Conservation (phyloP, 2,888 invertebrate genomes). For the Plusia festucae region DNA sequence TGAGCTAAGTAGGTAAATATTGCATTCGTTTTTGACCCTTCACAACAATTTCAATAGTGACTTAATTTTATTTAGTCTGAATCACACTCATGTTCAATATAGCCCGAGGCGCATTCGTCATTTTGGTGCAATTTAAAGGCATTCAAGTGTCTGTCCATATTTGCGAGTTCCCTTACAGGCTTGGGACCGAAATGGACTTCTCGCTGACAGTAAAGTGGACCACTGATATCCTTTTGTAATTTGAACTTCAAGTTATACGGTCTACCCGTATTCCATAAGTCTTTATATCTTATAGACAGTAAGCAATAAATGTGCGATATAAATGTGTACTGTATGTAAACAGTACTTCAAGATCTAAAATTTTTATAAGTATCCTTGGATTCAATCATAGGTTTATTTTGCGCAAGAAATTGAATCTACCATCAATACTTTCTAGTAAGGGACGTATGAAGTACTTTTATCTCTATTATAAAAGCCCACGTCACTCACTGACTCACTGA, state of each 20-base stretch:
- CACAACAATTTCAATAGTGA: slow-evolving; percentile 21
- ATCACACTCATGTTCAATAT: slow-evolving; percentile 38
- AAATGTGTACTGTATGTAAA: too few relatives aligned
- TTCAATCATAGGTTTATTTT: too few relatives aligned
- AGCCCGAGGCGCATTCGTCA: slow-evolving; percentile 62
- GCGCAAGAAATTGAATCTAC: too few relatives aligned
- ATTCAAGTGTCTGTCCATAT: slow-evolving; percentile 73
- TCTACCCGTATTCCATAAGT: too few relatives aligned
- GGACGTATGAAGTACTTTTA: too few relatives aligned
- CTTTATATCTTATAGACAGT: not conserved
- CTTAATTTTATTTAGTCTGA: slow-evolving; percentile 39
- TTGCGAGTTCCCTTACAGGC: slow-evolving; percentile 61
- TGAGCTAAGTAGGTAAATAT: too few relatives aligned
- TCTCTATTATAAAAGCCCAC: too few relatives aligned
- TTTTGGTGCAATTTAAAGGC: slow-evolving; percentile 66
- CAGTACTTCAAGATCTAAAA: too few relatives aligned
- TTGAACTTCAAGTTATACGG: not conserved
- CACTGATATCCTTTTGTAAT: slow-evolving; percentile 27
- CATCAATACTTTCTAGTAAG: too few relatives aligned
- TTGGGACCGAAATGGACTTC: slow-evolving; percentile 56
- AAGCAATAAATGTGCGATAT: not conserved
- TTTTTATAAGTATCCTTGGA: too few relatives aligned
- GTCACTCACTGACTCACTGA: too few relatives aligned
- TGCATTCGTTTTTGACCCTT: not conserved
- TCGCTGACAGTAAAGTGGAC: slow-evolving; percentile 57